Base-by-base conservation (phyloP, 2,797 vertebrate genomes). In the Agapornis canus region DNA sequence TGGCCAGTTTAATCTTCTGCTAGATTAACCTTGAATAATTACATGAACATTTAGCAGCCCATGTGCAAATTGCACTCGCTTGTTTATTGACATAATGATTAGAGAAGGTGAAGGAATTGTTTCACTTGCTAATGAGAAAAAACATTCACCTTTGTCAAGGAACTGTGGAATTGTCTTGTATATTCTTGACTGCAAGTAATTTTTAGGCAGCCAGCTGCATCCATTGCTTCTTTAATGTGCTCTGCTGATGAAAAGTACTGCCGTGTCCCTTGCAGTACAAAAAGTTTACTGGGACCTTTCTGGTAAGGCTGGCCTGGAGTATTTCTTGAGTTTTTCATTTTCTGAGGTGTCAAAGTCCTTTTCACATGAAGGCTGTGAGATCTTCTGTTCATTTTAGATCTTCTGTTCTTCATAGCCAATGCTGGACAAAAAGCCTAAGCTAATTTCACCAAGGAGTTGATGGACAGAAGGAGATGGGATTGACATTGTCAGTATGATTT, bases 21-120 rank as follows among this genome's bases (percentile, higher is more conserved):
- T 94, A 75, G 94, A 92, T 95, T 78, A 96, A 72, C 82, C 80
- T 57, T n/a, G 76, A 75, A 77, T 88, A 87, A 81, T 92, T 60
- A 27, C 2, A 12, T 20, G 64, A 49, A 15, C 11, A 10, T 57
- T 85, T 16, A 64, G 47, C 83, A 86, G 63, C 57, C 47, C 22
- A 0, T 35, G 64, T 18, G 35, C 76, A 52, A 71, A 26, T 48
- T 21, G 18, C 16, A 8, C 43, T 92, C 64, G 21, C 65, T 31
- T 65, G 6, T 73, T 86, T 73, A 83, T 63, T 17, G 26, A 52
- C 45, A 17, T 1, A 7, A 6, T 20, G 71, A 89, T 91, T 32
- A 90, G 72, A 75, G 66, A 59, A 80, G 73, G 39, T 9, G 21
- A 94, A 81, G 85, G 85, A 91, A 82, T 71, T 48, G 52, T 42